Base-by-base conservation (phyloP, 2,888 invertebrate genomes). In the Hydrotaea cyrtoneurina region DNA sequence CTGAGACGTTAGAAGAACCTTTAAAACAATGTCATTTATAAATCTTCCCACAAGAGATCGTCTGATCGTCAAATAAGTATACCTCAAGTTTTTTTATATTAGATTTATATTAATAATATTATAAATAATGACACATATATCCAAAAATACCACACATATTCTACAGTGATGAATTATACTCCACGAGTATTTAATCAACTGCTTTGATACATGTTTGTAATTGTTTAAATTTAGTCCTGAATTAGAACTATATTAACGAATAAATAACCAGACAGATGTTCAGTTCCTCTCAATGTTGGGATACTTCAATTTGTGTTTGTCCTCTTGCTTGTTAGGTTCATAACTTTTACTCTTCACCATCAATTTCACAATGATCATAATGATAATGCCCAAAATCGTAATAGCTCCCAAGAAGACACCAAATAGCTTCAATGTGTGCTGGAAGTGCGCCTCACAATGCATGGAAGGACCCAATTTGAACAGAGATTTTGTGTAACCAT, bases 401-500 rank as follows among this genome's bases (percentile, higher is more conserved):
- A 46, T 31, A 8, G 15, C 0, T 0, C 11, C 4, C 7, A 69
- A 8, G 10, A 69, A 69, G 0, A 69, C 46, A 13, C 13, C 3
- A 7, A 46, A 2, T 7, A 69, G 19, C 21, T 23, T 46, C 1
- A 23, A 0, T 2, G 46, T 13, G 19, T 69, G 69, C 10, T 0
- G 0, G 0, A 43, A 2, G 19, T 13, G 39, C 19, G 19, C 43
- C 17, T 69, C 46, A 46, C 69, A 69, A 13, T n/a, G 15, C 0
- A 8, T 21, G 0, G 15, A 0, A 0, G 43, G 43, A 15, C 69
- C 69, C 23, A 1, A 0, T 7, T 0, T 23, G 0, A 23, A n/a
- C n/a, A 69, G 13, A 0, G 69, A 69, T 46, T 15, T 69, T 13
- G 15, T 69, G 19, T 69, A 69, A n/a, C 69, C 69, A 23, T 46